Conservation (phyloP, 2,888 invertebrate species). For the Cryptocephalus moraei region DNA sequence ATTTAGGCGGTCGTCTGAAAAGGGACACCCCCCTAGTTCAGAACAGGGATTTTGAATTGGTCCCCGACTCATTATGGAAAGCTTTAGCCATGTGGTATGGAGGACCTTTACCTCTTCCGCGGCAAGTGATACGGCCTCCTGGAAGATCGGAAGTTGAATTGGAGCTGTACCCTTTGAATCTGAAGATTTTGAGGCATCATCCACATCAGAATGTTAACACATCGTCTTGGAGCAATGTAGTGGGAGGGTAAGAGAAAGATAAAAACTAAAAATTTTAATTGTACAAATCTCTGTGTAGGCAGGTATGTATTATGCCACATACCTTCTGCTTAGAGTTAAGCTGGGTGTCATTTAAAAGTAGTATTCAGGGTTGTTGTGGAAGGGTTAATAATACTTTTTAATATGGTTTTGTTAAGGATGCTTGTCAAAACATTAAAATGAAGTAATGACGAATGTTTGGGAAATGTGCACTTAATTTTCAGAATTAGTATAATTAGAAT, state of each 20-base stretch:
- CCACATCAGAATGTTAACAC: constrained; percentile 31
- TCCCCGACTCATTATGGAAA: constrained; percentile 81
- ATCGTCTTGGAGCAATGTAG: constrained; percentile 31
- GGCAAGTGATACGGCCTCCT: constrained; percentile 68
- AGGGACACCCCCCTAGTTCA: constrained; percentile 63
- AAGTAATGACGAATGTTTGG: too few relatives aligned
- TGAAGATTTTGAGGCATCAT: constrained; percentile 65
- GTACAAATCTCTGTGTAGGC: too few relatives aligned
- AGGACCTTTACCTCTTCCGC: constrained; percentile 63
- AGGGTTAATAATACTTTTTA: too few relatives aligned
- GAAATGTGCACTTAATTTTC: too few relatives aligned
- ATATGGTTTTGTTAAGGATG: too few relatives aligned
- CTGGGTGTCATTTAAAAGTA: too few relatives aligned
- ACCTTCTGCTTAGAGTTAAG: too few relatives aligned
- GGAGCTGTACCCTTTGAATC: constrained; percentile 73
- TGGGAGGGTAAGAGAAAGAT: constrained; percentile 33
- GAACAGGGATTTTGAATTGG: constrained; percentile 74
- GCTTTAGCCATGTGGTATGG: constrained; percentile 77
- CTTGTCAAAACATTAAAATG: too few relatives aligned
- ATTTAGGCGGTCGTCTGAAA: constrained; percentile 55
- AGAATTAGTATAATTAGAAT: too few relatives aligned
- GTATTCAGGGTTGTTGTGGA: too few relatives aligned
- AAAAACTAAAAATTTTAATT: too few relatives aligned
- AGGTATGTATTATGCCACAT: too few relatives aligned
- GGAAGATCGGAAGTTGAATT: constrained; percentile 57